Evolutionary conservation across 2,113 vertebrate species (phyloP).

Genomic region (Odobenus rosmarus): DNA sequence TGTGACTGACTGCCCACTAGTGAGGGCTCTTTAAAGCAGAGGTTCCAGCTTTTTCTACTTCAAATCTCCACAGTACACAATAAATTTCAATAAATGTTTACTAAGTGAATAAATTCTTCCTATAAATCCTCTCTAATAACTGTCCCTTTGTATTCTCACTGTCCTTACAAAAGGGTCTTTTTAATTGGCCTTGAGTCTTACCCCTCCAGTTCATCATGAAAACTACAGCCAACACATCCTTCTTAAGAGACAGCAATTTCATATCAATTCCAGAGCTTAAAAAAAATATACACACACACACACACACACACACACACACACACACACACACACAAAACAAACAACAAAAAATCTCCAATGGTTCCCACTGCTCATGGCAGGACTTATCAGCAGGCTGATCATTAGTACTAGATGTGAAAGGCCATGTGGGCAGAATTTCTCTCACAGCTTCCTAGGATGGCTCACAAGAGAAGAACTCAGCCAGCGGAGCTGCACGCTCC

Average conservation of each 20-base stretch:
- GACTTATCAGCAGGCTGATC: background rate
- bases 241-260: background rate
- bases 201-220: background rate
- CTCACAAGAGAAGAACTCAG: background rate
- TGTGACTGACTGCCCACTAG: background rate
- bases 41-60: background rate
- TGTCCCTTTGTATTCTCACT: background rate
- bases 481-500: background rate
- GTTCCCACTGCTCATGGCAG: background rate
- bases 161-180: background rate
- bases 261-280: background rate
- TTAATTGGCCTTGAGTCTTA: background rate
- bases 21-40: background rate
- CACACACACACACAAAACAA: background rate
- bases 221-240: background rate
- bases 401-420: background rate
- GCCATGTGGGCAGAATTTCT: background rate
- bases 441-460: background rate
- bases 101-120: background rate
- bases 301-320: background rate
- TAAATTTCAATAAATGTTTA: background rate
- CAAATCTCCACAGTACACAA: background rate
- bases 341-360: background rate
- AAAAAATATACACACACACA: background rate
- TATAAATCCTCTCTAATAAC: background rate